Evolutionary conservation across 2,888 invertebrate species (phyloP), one percentile per base, ranked within the genome.

Genomic region (Odontomyia ornata): DNA sequence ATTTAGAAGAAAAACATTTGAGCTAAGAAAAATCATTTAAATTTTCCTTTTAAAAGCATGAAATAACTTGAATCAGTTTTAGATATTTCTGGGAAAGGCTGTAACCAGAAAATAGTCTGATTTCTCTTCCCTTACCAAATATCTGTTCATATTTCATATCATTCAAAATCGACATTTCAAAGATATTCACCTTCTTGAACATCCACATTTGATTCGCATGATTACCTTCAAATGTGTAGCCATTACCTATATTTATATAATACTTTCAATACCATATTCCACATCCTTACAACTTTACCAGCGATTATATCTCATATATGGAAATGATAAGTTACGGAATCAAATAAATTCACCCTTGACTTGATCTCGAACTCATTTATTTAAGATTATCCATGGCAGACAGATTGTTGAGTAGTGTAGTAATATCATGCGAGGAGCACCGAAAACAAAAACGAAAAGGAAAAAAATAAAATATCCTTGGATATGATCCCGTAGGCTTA

Each of bases 301-400:
- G 9, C 36, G 36, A 36, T 36, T 36, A 36, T 36, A 36, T 36
- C 36, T 36, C 36, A 36, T 36, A 36, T 9, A 36, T 36, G 36
- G 36, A 36, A 9, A 36, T 36, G 65, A 65, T 65, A 65, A 30
- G 43, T 72, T 30, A 73, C 30, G 2, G 73, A 73, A 73, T 73
- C 73, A 73, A 73, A 73, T 73, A 57, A 73, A 57, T 73, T 73
- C 73, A 73, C 57, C 73, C 73, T 57, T 73, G 57, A 73, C 25
- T 73, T 73, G 73, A 18, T 73, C 60, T 36, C 73, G 57, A 73
- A 73, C 60, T 73, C 73, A 73, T 73, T 73, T 73, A 57, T 73
- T 73, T 57, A 73, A 73, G 73, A 73, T 73, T 73, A 73, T 57
- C 73, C 73, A 60, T 27, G 18, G 69, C 25, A 69, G 30, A 60